Conservation (phyloP, 2,888 invertebrate genomes). For the Pachydiplax longipennis region DNA sequence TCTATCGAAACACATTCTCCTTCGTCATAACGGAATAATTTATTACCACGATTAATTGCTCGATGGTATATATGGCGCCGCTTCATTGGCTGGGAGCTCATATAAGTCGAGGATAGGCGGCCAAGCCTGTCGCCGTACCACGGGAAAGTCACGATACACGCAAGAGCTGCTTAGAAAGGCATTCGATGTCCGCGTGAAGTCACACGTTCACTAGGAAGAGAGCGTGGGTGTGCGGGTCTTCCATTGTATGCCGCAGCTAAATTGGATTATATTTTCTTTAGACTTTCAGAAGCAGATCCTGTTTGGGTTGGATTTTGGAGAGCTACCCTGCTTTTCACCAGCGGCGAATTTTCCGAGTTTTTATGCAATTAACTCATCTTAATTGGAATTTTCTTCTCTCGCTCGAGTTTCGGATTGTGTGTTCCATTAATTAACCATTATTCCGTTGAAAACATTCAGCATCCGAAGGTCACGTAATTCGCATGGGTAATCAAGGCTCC, state of each 20-base stretch:
- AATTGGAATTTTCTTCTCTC: too few species aligned
- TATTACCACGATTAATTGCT: neutral
- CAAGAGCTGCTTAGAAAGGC: neutral
- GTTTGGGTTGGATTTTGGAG: neutral
- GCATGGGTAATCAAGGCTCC: too few species aligned
- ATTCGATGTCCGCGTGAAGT: neutral
- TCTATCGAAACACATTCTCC: neutral
- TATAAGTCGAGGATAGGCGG: neutral
- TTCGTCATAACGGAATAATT: neutral
- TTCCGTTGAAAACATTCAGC: too few species aligned
- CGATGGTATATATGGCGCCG: neutral
- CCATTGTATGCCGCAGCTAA: neutral
- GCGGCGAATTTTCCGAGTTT: too few species aligned
- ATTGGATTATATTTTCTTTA: neutral
- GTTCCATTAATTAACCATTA: too few species aligned
- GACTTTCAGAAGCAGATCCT: neutral
- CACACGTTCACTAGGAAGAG: neutral
- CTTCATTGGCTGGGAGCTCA: neutral
- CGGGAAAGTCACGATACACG: neutral
- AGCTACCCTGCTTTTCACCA: neutral
- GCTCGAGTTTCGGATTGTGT: too few species aligned
- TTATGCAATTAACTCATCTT: too few species aligned
- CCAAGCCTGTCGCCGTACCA: neutral
- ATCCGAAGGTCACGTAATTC: too few species aligned
- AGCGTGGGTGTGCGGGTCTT: neutral